Percentiles rank a stretch among this genome's conserved stretches.
phyloP scores from a whole-genome alignment of 2,113 vertebrate species.

The Ctenomys sociabilis region DNA sequence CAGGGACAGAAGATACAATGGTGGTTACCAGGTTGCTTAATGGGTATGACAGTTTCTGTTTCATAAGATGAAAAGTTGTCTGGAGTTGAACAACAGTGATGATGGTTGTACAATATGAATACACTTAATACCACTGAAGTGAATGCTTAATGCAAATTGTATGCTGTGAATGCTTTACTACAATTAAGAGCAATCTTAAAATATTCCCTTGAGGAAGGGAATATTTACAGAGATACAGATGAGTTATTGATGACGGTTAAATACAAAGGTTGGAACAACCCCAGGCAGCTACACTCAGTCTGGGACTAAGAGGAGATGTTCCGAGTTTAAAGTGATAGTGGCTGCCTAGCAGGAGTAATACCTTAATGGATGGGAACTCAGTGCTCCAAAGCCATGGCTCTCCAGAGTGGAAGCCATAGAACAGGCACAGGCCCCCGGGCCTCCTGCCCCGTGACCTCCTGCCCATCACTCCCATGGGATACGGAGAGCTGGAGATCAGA shows the following conservation, averaged over 20 bases:
- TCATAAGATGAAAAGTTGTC: neutral
- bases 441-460: neutral
- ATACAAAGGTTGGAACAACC: neutral
- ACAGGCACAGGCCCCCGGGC: neutral
- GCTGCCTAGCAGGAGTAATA: neutral
- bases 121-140: neutral
- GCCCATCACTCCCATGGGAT: rapidly evolving
- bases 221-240: neutral
- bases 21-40: neutral
- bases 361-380: neutral
- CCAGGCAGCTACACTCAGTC: neutral
- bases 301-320: neutral
- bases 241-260: neutral
- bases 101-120: neutral
- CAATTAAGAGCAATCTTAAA: neutral
- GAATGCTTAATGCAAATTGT: neutral
- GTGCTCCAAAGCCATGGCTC: neutral
- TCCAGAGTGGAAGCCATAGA: neutral
- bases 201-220: neutral
- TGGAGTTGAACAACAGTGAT: neutral
- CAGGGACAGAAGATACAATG: neutral
- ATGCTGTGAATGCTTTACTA: neutral
- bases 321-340: neutral
- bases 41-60: neutral
- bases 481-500: neutral